Evolutionary conservation across 2,888 invertebrate species (phyloP).

Genomic region (Drepanosiphum platanoidis): DNA sequence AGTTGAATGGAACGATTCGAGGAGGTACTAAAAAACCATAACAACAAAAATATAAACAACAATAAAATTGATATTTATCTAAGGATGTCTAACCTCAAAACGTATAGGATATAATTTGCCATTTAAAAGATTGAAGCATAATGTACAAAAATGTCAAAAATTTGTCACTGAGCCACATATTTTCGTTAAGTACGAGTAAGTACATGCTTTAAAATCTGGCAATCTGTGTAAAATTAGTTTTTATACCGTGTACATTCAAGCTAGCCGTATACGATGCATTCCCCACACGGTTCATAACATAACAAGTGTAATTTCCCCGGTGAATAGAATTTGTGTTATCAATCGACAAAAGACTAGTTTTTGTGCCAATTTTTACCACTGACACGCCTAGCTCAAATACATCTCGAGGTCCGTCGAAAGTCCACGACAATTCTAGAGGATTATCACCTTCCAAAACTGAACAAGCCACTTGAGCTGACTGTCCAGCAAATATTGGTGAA

Average conservation of each 20-base stretch:
- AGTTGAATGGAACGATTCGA: constrained; percentile 64
- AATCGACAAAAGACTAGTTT: constrained; percentile 74
- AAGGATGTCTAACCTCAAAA: neutral
- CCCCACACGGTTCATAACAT: constrained; percentile 80
- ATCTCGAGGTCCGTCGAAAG: constrained; percentile 46
- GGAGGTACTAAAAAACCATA: constrained; percentile 63
- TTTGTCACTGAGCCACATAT: neutral
- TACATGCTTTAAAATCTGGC: constrained; percentile 14
- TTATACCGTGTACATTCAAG: constrained; percentile 78
- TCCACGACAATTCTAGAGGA: constrained; percentile 69
- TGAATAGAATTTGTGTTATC: constrained; percentile 76
- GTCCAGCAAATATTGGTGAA: constrained; percentile 67
- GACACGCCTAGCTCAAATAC: constrained; percentile 54
- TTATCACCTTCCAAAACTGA: constrained; percentile 67
- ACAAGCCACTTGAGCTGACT: constrained; percentile 66
- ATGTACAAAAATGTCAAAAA: neutral
- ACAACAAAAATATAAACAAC: constrained; percentile 8
- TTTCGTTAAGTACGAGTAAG: neutral
- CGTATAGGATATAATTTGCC: neutral
- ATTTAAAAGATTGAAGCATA: neutral
- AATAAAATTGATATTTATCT: neutral
- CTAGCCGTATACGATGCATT: constrained; percentile 75
- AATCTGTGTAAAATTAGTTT: neutral
- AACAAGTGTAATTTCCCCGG: constrained; percentile 81
- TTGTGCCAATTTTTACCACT: constrained; percentile 66